phyloP scores from a whole-genome alignment of 1,140 invertebrate species.

The Drosophila sp. region DNA sequence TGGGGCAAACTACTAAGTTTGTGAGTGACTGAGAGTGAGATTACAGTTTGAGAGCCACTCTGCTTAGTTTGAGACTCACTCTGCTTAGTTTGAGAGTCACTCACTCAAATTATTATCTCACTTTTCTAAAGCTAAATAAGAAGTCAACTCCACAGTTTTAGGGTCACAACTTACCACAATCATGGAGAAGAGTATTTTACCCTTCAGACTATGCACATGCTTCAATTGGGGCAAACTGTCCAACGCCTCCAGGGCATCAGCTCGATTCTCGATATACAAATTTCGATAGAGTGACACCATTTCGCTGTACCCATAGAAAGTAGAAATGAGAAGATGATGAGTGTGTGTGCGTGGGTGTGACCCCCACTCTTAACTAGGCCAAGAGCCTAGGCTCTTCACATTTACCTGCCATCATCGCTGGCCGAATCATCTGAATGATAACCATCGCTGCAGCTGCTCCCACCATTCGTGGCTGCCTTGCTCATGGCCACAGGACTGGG shows the following conservation, averaged over 20 bases:
- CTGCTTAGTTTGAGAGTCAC: too few relatives aligned
- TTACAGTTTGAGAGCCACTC: too few relatives aligned
- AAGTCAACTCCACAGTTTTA: too few relatives aligned
- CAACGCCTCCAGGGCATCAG: constrained; percentile 93
- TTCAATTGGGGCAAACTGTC: constrained; percentile 90
- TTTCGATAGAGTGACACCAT: constrained; percentile 91
- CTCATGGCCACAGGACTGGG: constrained; percentile 44
- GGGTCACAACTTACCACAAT: constrained; percentile 91
- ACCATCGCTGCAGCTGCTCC: constrained; percentile 86
- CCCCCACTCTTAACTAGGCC: constrained; percentile 44
- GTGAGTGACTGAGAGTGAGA: too few relatives aligned
- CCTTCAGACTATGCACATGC: constrained; percentile 93
- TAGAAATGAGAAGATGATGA: constrained; percentile 32
- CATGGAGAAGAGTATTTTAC: constrained; percentile 96
- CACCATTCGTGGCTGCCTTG: constrained; percentile 84
- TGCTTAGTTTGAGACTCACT: too few relatives aligned
- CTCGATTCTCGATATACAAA: constrained; percentile 92
- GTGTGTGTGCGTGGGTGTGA: constrained; percentile 48
- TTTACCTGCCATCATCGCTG: constrained; percentile 86
- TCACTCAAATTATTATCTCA: too few relatives aligned
- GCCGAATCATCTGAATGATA: constrained; percentile 93
- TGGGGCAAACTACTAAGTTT: too few relatives aligned
- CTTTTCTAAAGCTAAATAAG: too few relatives aligned
- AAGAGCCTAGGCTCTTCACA: constrained; percentile 34
- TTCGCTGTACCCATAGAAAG: constrained; percentile 82